Percentiles rank a stretch among this genome's conserved stretches.
phyloP scores from a whole-genome alignment of 2,888 invertebrate genomes.

The Atrina japonica region DNA sequence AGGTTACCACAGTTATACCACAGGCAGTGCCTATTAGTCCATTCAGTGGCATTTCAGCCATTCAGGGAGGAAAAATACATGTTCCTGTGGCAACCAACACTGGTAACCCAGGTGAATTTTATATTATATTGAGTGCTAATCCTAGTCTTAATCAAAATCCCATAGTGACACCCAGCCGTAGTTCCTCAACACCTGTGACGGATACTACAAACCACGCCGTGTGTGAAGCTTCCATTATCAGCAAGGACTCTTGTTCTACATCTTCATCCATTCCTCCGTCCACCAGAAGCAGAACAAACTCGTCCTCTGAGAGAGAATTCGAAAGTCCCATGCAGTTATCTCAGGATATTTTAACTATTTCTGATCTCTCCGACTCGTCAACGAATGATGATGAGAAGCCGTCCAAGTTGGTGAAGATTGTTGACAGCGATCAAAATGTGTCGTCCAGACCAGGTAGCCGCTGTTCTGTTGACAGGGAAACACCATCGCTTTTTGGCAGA shows the following conservation, averaged over 20 bases:
- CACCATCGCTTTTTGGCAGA: constrained; percentile 54
- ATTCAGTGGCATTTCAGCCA: background rate
- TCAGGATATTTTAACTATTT: constrained; percentile 9
- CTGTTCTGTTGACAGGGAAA: constrained; percentile 58
- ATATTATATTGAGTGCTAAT: constrained; percentile 40
- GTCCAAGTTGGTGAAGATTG: constrained; percentile 41
- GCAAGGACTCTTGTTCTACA: background rate
- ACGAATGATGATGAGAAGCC: constrained; percentile 35
- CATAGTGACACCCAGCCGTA: background rate
- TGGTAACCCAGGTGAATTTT: constrained; percentile 29
- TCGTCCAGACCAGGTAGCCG: constrained; percentile 58
- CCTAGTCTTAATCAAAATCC: constrained; percentile 10
- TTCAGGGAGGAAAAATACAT: constrained; percentile 5
- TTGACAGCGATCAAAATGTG: constrained; percentile 36
- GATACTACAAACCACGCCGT: background rate
- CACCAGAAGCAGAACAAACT: constrained; percentile 27
- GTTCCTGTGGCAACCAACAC: background rate
- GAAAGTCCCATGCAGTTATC: constrained; percentile 23
- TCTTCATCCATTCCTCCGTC: background rate
- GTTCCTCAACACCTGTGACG: constrained; percentile 7
- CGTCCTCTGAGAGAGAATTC: constrained; percentile 32
- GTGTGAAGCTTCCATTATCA: background rate
- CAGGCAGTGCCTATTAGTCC: background rate
- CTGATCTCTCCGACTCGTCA: constrained; percentile 29
- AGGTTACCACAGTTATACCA: background rate